Evolutionary conservation across 2,797 vertebrate genomes (phyloP).

Genomic region (Pangasius mekongensis): DNA sequence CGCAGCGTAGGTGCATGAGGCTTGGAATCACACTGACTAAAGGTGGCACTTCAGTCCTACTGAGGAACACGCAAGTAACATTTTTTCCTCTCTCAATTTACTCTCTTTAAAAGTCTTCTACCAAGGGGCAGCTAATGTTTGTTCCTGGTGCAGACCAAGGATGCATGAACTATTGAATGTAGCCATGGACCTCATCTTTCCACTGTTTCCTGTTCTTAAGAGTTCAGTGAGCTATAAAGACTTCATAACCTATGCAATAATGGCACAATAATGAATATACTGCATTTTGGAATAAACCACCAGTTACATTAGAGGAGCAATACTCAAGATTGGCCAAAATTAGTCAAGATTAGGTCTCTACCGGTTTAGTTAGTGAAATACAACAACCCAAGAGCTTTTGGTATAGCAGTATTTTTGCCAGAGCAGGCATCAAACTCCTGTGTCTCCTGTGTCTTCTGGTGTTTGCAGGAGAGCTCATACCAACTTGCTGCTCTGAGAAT

Average conservation of each 20-base stretch:
- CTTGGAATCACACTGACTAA: constrained; percentile 62
- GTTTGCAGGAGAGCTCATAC: neutral
- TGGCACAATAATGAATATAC: neutral
- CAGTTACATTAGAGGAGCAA: neutral
- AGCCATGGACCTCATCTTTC: neutral
- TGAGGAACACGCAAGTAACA: constrained; percentile 23
- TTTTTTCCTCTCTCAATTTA: constrained; percentile 2
- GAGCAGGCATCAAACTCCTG: neutral
- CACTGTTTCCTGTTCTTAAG: neutral
- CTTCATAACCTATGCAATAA: neutral
- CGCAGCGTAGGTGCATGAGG: constrained; percentile 61
- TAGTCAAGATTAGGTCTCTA: neutral
- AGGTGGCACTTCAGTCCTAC: constrained; percentile 62
- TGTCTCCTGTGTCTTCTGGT: neutral
- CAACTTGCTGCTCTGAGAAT: neutral
- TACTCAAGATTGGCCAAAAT: neutral
- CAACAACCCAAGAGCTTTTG: neutral
- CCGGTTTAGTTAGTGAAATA: neutral
- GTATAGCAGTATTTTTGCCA: neutral
- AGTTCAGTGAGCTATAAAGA: neutral
- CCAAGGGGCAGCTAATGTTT: constrained; percentile 3
- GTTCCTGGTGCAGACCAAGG: neutral
- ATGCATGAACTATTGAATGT: neutral
- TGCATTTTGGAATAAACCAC: neutral
- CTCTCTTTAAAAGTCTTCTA: neutral